phyloP scores from a whole-genome alignment of 2,797 vertebrate genomes.

The Melanitta fusca region DNA sequence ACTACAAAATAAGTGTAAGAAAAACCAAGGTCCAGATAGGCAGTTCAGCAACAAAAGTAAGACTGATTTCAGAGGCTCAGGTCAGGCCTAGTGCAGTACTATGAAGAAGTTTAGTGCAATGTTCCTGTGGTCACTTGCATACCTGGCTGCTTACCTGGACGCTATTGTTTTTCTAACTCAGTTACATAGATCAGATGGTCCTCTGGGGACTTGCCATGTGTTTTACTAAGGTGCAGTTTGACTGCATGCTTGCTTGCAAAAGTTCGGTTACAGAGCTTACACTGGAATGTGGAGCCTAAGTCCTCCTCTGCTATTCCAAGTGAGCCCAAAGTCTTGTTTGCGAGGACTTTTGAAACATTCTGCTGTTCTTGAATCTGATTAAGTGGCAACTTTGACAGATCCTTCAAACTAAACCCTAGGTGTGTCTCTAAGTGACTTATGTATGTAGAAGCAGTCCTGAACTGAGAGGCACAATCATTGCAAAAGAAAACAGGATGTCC shows the following conservation, averaged over 20 bases:
- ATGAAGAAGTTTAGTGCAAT: conserved; percentile 89
- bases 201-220: conserved; percentile 98
- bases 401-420: conserved; percentile 96
- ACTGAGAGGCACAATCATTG: conserved; percentile 98
- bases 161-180: conserved; percentile 95
- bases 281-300: conserved; percentile 92
- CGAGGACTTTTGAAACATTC: conserved; percentile 89
- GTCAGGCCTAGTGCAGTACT: conserved; percentile 95
- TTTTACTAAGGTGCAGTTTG: conserved; percentile 99
- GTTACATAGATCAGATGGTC: conserved; percentile 98
- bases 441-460: conserved; percentile 96
- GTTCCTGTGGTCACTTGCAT: conserved; percentile 86
- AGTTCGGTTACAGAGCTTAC: conserved; percentile 98
- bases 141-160: conserved; percentile 80
- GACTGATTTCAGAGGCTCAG: conserved; percentile 95
- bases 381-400: conserved; percentile 95
- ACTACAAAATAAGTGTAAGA: conserved; percentile 92
- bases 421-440: conserved; percentile 97
- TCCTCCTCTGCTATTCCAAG: conserved; percentile 91
- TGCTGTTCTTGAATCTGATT: conserved; percentile 94
- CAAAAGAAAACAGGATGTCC: conserved; percentile 98
- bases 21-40: conserved; percentile 89
- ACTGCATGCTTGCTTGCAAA: conserved; percentile 99
- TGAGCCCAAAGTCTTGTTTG: conserved; percentile 88
- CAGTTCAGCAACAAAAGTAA: conserved; percentile 89